phyloP scores from a whole-genome alignment of 2,797 vertebrate species.

The Darevskia nairensis region DNA sequence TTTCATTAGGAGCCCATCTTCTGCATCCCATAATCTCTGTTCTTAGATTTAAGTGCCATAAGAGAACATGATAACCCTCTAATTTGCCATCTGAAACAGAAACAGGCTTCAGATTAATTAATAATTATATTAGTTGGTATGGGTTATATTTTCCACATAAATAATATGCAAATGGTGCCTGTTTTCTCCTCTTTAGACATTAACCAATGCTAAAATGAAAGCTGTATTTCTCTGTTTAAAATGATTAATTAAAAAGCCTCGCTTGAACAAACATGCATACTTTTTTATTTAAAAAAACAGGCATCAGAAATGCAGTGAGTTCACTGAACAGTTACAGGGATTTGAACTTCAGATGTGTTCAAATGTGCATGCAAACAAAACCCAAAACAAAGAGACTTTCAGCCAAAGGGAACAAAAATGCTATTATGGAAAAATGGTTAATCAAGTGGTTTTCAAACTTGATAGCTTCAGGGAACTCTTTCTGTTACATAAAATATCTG shows the following conservation, averaged over 20 bases:
- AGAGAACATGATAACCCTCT: not conserved
- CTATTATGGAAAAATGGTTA: not conserved
- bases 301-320: not conserved
- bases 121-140: not conserved
- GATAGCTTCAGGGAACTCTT: not conserved
- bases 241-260: slow-evolving; percentile 10
- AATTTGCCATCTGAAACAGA: slow-evolving; percentile 6
- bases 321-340: not conserved
- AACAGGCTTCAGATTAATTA: slow-evolving; percentile 20
- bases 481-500: not conserved
- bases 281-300: not conserved
- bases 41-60: not conserved
- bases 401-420: not conserved
- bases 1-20: slow-evolving; percentile 17
- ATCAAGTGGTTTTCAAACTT: not conserved
- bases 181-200: not conserved
- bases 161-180: slow-evolving; percentile 9
- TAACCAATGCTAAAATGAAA: slow-evolving; percentile 7
- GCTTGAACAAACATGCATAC: not conserved
- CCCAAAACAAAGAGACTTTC: not conserved
- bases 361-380: not conserved
- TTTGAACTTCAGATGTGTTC: not conserved
- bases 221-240: not conserved
- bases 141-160: not conserved
- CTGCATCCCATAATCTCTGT: slow-evolving; percentile 18